These are phyloP conservation scores for Oplegnathus fasciatus DNA, from an alignment of 2,113 vertebrate species.

Conservation along the genomic window DNA sequence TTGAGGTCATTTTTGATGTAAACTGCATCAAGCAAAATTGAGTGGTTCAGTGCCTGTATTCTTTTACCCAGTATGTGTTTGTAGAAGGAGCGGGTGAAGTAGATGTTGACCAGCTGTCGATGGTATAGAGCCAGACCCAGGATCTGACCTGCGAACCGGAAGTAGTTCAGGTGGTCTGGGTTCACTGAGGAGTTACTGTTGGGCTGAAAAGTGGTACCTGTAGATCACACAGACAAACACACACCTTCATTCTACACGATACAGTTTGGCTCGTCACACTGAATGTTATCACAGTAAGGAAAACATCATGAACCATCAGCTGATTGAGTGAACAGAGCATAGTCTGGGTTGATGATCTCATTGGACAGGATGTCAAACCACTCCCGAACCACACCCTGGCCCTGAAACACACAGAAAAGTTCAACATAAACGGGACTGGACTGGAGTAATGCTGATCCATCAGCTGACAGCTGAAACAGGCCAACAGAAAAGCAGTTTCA, in stretches of 20 bases:
- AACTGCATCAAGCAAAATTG: background rate
- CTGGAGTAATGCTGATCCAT: background rate
- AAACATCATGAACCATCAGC: conserved; percentile 89
- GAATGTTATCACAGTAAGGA: background rate
- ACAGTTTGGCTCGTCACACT: background rate
- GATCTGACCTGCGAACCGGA: conserved; percentile 96
- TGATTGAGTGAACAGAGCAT: conserved; percentile 97
- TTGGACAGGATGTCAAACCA: conserved; percentile 99
- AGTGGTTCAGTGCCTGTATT: background rate
- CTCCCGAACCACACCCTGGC: conserved; percentile 97
- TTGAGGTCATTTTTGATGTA: background rate
- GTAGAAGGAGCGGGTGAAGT: conserved; percentile 99
- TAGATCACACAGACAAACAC: conserved; percentile 12
- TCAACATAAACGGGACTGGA: background rate
- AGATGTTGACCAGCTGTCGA: conserved; percentile 97
- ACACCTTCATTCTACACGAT: background rate
- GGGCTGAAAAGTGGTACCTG: conserved; percentile 98
- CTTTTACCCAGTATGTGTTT: conserved; percentile 96
- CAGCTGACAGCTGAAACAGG: background rate
- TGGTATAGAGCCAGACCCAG: conserved; percentile 97
- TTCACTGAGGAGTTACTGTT: conserved; percentile 99
- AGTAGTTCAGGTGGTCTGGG: conserved; percentile 98
- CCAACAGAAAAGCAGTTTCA: background rate
- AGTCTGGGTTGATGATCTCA: conserved; percentile 99
- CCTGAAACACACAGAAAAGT: conserved; percentile 81